phyloP scores from a whole-genome alignment of 92 coral and sea anemone genomes.

The Galaxea fascicularis region DNA sequence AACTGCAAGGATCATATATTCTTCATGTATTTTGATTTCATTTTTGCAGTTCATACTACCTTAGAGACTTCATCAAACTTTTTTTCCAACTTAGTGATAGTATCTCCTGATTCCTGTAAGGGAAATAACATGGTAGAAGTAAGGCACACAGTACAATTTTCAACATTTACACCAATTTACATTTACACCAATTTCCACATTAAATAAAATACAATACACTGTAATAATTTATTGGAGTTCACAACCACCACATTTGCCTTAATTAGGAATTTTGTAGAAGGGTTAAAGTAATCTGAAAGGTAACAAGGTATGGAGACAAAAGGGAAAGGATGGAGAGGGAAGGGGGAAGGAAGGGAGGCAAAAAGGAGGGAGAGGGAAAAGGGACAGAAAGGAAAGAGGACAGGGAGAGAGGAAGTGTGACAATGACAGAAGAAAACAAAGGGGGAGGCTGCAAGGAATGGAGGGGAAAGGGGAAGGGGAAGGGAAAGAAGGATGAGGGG shows the following conservation, averaged over 20 bases:
- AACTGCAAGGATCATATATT: too few relatives aligned
- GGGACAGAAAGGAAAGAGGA: too few relatives aligned
- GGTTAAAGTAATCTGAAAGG: background rate
- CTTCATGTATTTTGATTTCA: too few relatives aligned
- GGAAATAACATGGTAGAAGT: too few relatives aligned
- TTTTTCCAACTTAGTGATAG: conserved; percentile 74
- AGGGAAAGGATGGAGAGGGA: too few relatives aligned
- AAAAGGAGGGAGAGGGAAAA: background rate
- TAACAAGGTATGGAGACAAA: background rate
- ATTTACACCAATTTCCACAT: too few relatives aligned
- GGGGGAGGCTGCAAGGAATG: background rate
- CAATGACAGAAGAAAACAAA: background rate
- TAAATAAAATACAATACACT: too few relatives aligned
- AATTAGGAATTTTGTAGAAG: too few relatives aligned
- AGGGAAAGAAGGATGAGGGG: background rate
- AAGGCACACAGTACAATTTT: background rate
- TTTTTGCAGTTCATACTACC: too few relatives aligned
- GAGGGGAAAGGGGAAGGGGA: background rate
- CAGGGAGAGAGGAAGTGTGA: background rate
- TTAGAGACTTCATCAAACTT: conserved; percentile 85
- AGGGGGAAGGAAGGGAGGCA: background rate
- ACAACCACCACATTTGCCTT: too few relatives aligned
- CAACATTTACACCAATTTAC: too few relatives aligned
- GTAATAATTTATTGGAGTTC: too few relatives aligned
- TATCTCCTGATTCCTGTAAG: conserved; percentile 89